Evolutionary conservation across 2,113 vertebrate species (phyloP).

Genomic region (Circaetus gallicus): DNA sequence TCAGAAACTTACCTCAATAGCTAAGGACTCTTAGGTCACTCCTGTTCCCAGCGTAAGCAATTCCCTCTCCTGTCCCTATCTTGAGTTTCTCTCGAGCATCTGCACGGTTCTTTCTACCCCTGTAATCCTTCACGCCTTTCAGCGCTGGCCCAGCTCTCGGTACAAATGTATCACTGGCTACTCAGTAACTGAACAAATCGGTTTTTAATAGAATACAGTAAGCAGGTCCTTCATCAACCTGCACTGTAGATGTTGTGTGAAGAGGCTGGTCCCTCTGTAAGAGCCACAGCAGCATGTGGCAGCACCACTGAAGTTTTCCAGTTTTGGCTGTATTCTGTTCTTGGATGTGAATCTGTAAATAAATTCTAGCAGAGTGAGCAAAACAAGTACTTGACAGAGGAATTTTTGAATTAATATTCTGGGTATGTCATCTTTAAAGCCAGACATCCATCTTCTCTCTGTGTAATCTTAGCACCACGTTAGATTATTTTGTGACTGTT

Average conservation of each 20-base stretch:
- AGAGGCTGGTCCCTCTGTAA: background rate
- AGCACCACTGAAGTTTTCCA: conserved; percentile 1
- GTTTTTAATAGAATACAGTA: background rate
- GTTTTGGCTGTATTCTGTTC: background rate
- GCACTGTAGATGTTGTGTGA: background rate
- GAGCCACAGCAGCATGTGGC: background rate
- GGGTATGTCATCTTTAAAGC: background rate
- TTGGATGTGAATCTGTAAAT: conserved; percentile 39
- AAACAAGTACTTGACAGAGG: background rate
- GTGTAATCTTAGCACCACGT: background rate
- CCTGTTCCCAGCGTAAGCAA: background rate
- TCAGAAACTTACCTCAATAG: background rate
- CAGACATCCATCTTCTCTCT: background rate
- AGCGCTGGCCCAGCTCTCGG: background rate
- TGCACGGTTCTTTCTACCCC: background rate
- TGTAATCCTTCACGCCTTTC: background rate
- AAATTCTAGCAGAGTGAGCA: conserved; percentile 25
- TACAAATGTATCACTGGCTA: background rate
- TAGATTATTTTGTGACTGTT: background rate
- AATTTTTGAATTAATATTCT: background rate
- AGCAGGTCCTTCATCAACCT: background rate
- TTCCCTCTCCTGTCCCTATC: background rate
- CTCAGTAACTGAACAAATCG: background rate
- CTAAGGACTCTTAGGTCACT: background rate
- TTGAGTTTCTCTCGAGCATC: background rate